Percentiles rank a stretch among this genome's conserved stretches.
These are phyloP conservation scores for Recurvirostra avosetta DNA, from an alignment of 2,113 vertebrate genomes.

Conservation along the genomic window DNA sequence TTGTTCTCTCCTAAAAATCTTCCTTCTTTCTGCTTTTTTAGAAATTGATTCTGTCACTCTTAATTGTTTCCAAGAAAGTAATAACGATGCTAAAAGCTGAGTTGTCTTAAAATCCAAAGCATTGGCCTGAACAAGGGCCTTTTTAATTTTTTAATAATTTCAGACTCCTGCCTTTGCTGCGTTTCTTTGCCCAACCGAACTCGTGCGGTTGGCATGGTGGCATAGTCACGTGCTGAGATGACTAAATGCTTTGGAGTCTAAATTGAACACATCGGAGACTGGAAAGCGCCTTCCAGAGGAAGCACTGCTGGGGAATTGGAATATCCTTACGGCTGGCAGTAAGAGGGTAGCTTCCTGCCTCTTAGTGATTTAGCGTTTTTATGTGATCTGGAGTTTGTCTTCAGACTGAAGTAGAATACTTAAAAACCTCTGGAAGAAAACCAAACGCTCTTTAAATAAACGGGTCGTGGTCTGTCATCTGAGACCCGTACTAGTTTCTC, in stretches of 20 bases:
- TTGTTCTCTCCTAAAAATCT: neutral
- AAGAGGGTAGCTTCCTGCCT: neutral
- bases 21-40: neutral
- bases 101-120: neutral
- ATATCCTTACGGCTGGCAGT: neutral
- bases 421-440: neutral
- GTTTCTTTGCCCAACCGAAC: neutral
- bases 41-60: neutral
- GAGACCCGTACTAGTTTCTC: neutral
- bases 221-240: slow-evolving; percentile 1
- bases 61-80: neutral
- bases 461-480: neutral
- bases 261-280: neutral
- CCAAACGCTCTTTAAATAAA: neutral
- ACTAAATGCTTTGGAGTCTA: slow-evolving; percentile 31
- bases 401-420: neutral
- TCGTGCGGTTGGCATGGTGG: slow-evolving; percentile 18
- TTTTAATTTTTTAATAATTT: neutral
- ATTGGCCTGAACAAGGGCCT: neutral
- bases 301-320: neutral
- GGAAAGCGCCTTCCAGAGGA: neutral
- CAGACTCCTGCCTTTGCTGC: neutral
- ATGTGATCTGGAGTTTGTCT: neutral
- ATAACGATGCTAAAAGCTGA: neutral
- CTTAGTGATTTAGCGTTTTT: neutral